Base-by-base conservation (phyloP, 2,113 vertebrate species). In the Zosterops hypoxanthus region DNA sequence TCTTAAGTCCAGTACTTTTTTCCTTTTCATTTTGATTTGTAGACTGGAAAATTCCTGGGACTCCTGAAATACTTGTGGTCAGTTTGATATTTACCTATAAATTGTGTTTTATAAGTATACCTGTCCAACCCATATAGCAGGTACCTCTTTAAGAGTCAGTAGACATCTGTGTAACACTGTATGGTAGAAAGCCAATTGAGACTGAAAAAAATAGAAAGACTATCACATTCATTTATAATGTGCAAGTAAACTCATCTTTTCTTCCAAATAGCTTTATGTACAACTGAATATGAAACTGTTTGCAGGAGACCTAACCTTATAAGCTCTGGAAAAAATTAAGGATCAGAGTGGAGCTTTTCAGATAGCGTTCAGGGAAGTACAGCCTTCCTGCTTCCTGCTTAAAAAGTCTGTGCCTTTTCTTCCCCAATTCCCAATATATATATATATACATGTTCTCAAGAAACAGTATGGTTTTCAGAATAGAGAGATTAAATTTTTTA, bases 51-150 rank as follows among this genome's bases (percentile, higher is more conserved):
- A 97, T 95, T 94, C 90, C 70, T 60, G 95, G 79, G 82, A 87
- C 87, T 97, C 78, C 71, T 95, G 92, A 96, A 96, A 97, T 95
- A 47, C 55, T 87, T 96, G 81, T 92, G 86, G 89, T 83, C 57
- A 93, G 63, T 92, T 93, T 95, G 94, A 77, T 77, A 97, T 97
- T 98, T 98, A 92, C 90, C 88, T 90, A 39, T 73, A 82, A 96
- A 90, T 72, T 87, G 69, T 79, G 44, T 60, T 82, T 90, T 84
- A 47, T 71, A 80, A 78, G 84, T 57, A 87, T 77, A 88, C 65
- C 60, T 80, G 60, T 86, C 85, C 79, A 90, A 52, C 18, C 33
- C 41, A 29, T 71, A 36, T 82, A 92, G 89, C 29, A 63, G 20
- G 19, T 71, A 55, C 57, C 39, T 92, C 80, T 77, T 69, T 47